phyloP scores from a whole-genome alignment of 2,113 vertebrate genomes.

The Nanorana parkeri region DNA sequence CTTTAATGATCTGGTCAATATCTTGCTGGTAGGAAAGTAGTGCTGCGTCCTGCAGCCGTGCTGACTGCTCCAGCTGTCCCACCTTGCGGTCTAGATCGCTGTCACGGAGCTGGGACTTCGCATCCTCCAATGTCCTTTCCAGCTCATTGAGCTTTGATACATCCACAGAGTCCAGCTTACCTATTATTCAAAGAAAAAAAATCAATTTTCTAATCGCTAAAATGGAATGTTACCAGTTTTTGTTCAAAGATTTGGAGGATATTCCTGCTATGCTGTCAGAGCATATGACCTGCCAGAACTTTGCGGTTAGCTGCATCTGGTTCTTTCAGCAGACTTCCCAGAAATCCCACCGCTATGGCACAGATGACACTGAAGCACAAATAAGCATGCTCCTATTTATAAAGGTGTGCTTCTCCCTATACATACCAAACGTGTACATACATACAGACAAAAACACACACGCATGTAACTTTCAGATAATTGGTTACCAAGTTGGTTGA shows the following conservation, averaged over 20 bases:
- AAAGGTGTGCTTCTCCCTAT: neutral
- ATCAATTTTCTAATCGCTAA: slow-evolving; percentile 1
- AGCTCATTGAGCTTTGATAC: slow-evolving; percentile 90
- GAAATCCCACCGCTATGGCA: no score
- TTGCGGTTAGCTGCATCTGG: no score
- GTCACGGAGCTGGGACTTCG: slow-evolving; percentile 86
- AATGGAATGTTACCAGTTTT: no score
- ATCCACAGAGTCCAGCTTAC: slow-evolving; percentile 93
- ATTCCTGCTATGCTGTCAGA: no score
- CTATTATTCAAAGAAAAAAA: slow-evolving; percentile 68
- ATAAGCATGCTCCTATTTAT: no score
- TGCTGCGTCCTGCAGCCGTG: slow-evolving; percentile 85
- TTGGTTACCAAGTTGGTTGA: slow-evolving; percentile 85
- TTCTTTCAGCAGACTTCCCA: no score
- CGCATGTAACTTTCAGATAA: neutral
- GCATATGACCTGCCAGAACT: no score
- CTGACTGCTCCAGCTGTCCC: slow-evolving; percentile 83
- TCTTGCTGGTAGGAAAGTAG: slow-evolving; percentile 89
- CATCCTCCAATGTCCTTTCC: slow-evolving; percentile 82
- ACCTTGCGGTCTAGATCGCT: slow-evolving; percentile 89
- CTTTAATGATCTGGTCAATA: slow-evolving; percentile 88
- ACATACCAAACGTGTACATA: no score
- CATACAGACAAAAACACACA: no score
- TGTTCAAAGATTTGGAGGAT: no score
- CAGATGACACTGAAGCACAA: no score